Base-by-base conservation (phyloP, 2,113 vertebrate genomes). In the Chionodraco myersi region DNA sequence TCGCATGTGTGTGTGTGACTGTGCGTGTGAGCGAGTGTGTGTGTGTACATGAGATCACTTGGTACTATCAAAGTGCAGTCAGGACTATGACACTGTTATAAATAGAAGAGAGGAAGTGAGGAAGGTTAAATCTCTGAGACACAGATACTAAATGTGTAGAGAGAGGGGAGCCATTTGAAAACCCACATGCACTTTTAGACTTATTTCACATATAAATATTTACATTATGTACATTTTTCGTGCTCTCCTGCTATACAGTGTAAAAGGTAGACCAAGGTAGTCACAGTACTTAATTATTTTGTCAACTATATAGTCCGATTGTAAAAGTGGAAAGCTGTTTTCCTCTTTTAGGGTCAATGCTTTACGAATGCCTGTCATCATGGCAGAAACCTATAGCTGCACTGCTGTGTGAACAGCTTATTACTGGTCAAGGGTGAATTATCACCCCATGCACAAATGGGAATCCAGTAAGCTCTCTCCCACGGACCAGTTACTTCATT, bases 1-100 rank as follows among this genome's bases (percentile, higher is more conserved):
- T n/a, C 34, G 83, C 65, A 59, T 57, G 8, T 63, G 74, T 64
- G 79, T 63, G 53, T n/a, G n/a, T 6, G 56, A 21, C 21, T 51
- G 64, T 67, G 68, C 2, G 75, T 45, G 83, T 77, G 80, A 45
- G 77, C 11, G 51, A 72, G 83, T 73, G 91, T 92, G 91, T 92
- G 91, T 92, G 91, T 92, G 91, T 92, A 90, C 91, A 93, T 93
- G 91, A 92, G 91, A 90, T 90, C 87, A 88, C 90, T 92, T 92
- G 92, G 87, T 92, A 91, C 88, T 92, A 92, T 93, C 92, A 91
- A 84, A 91, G 89, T 90, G 87, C 93, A 92, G 78, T 84, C 84
- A 87, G 90, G 88, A 92, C 91, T 92, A 92, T 93, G 92, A 91
- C 93, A 92, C 89, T 73, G 85, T 92, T 94, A 94, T 88, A 91